Base-by-base conservation (phyloP, 30 jellyfish, hydroid and myxozoan species). In the Pelagia noctiluca region DNA sequence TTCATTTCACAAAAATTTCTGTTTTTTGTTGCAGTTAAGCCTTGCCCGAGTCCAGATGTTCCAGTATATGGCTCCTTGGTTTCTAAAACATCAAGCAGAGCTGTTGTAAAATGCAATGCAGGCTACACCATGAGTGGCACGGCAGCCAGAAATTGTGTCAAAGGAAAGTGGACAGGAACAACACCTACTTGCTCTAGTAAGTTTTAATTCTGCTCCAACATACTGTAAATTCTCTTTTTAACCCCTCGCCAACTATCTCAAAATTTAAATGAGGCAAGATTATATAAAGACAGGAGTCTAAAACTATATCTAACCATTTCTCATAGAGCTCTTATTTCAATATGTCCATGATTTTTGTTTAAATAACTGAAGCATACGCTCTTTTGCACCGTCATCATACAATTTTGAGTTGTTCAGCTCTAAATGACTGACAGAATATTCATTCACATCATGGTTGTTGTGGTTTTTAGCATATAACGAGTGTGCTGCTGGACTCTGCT, bases 51-150 rank as follows among this genome's bases (percentile, higher is more conserved):
- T 13, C 91, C 96, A 35, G 96, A 88, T 75, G 72, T 80, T 36
- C 99, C 99, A 29, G 81, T 94, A 0, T 52, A 88, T 66, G 99
- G 99, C 24, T 49, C 38, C 4, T 42, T 63, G 34, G 60, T 31
- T 23, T 46, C 89, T 1, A 71, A 29, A 29, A 35, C 72, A 24
- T 13, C 91, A 42, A 54, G 70, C 26, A 62, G 83, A 0, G 96
- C 64, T 2, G 79, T 28, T 2, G 88, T 72, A 3, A 65, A 47
- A 63, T 94, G 99, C 68, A 29, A 82, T 26, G 28, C 91, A 28
- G 96, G 96, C 4, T 94, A 72, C 89, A 30, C 52, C 33, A 63
- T 85, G 24, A 38, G 61, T 37, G 97, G 93, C 48, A 53, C 48
- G n/a, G 32, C 89, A 1, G 52, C 69, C 35, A 75, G 42, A 13